These are phyloP conservation scores for Sphenodon punctatus DNA, from an alignment of 2,797 vertebrate species.

Conservation along the genomic window DNA sequence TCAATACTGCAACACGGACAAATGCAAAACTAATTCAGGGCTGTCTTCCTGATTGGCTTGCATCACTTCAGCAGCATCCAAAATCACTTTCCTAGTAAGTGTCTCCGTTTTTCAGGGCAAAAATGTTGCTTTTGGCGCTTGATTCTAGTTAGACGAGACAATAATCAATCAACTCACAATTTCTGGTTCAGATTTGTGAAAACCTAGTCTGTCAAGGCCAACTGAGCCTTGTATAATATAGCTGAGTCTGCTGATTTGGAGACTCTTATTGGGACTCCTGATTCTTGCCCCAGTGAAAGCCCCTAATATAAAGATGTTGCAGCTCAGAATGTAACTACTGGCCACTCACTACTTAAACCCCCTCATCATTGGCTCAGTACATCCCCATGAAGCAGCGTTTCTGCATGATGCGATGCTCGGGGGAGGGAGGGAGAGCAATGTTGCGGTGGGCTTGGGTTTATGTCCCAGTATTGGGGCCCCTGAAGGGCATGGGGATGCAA, in stretches of 20 bases:
- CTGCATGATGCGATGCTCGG: not conserved
- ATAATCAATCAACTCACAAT: not conserved
- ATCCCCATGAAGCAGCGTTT: not conserved
- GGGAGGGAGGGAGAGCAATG: too few species aligned
- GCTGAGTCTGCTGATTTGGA: not conserved
- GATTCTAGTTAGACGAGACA: not conserved
- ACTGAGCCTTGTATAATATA: too few species aligned
- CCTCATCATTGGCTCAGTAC: not conserved
- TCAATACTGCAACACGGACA: not conserved
- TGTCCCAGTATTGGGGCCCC: too few species aligned
- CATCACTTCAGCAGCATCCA: not conserved
- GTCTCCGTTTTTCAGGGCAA: not conserved
- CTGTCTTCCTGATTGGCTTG: not conserved
- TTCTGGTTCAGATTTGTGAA: not conserved
- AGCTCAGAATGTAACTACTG: accelerated
- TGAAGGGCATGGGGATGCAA: too few species aligned
- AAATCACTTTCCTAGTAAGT: not conserved
- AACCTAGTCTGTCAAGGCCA: too few species aligned
- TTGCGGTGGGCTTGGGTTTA: too few species aligned
- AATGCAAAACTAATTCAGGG: not conserved
- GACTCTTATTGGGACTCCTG: not conserved
- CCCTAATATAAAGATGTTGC: too few species aligned
- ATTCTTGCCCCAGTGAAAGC: accelerated
- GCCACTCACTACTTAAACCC: not conserved
- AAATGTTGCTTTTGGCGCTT: not conserved